Conservation (phyloP, 2,113 vertebrate species). For the Lagopus muta region DNA sequence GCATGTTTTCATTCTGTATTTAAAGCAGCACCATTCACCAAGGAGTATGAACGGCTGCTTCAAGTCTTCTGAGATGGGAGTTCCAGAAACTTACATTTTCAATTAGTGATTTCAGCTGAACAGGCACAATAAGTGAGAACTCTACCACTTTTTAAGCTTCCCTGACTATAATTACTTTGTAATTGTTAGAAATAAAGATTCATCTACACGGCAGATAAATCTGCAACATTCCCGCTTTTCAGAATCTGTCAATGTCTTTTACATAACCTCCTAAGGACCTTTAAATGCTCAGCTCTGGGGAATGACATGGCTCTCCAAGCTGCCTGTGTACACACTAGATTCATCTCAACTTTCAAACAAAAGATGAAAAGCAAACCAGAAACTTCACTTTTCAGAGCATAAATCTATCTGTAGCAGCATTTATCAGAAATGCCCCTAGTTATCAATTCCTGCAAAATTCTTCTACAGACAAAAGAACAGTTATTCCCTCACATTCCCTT, state of each 20-base stretch:
- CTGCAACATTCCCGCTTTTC: slow-evolving; percentile 40
- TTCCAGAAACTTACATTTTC: slow-evolving; percentile 54
- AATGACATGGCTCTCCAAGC: background rate
- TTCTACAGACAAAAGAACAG: background rate
- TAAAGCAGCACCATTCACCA: slow-evolving; percentile 9
- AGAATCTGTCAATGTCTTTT: slow-evolving; percentile 60
- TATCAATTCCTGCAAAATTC: background rate
- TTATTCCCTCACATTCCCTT: background rate
- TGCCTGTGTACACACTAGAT: background rate
- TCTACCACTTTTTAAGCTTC: slow-evolving; percentile 29
- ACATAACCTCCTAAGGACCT: slow-evolving; percentile 20
- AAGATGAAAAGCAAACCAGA: slow-evolving; percentile 15
- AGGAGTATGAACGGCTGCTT: background rate
- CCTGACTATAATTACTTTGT: slow-evolving; percentile 40
- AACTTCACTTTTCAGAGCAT: slow-evolving; percentile 10
- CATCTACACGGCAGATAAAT: slow-evolving; percentile 16
- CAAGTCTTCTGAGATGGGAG: background rate
- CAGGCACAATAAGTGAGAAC: slow-evolving; percentile 19
- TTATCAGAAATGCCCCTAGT: background rate
- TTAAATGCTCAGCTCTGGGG: slow-evolving; percentile 39
- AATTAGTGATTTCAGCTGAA: slow-evolving; percentile 71
- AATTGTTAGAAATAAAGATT: slow-evolving; percentile 65
- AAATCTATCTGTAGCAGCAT: background rate
- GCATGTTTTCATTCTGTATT: slow-evolving; percentile 28
- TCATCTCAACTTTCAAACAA: background rate